Base-by-base conservation (phyloP, 2,113 vertebrate genomes). In the Thinocorus orbignyianus region DNA sequence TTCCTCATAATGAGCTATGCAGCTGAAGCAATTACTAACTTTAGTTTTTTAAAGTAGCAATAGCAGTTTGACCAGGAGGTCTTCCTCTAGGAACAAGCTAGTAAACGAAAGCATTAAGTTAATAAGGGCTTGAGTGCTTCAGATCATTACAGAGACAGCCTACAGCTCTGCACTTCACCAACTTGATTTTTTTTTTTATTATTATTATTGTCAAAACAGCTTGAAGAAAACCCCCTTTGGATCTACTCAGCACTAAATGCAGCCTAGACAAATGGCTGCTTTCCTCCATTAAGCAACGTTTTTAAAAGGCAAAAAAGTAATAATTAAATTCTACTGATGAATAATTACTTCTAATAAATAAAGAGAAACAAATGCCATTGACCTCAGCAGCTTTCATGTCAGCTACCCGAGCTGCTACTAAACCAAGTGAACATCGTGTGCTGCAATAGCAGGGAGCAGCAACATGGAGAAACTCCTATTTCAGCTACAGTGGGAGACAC, bases 31-130 rank as follows among this genome's bases (percentile, higher is more conserved):
- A 95, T 96, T 97, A 85, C 86, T 92, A 90, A 94, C 84, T 94
- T 86, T 9, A 85, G 41, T 15, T 82, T 92, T 90, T 89, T 57
- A 77, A 93, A 82, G 88, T 72, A 86, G 62, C 86, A 94, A 86
- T 81, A 95, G 84, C 68, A 86, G 60, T 93, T 89, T 93, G 80
- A 92, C 95, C 80, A 72, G 83, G 64, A 97, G 96, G 61, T 86
- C 94, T 89, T 95, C 92, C 90, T 97, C 77, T 94, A 97, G 97
- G 88, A 97, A 91, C 1, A 7, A 78, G 71, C 77, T 78, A 78
- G 83, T 92, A 97, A 97, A 97, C 96, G 83, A 96, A 96, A 96
- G 79, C 87, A 96, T 97, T 92, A 95, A 94, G 81, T 94, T 96
- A 96, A 97, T 96, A 97, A 96, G 81, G 86, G 86, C 93, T 94